phyloP scores from a whole-genome alignment of 2,797 vertebrate genomes.

The Gallinago nigripennis region DNA sequence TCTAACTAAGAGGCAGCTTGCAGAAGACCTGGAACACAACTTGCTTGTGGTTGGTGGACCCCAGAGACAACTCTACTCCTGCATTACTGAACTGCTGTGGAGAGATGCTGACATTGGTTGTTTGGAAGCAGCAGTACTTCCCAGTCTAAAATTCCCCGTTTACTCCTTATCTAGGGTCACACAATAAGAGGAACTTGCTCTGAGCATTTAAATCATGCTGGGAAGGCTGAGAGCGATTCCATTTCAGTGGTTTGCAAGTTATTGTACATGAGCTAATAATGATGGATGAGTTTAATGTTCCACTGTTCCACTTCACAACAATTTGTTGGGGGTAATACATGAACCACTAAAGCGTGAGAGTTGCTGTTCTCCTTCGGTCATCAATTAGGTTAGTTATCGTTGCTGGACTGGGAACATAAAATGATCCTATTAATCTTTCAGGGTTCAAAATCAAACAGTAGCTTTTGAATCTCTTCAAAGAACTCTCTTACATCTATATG shows the following conservation, averaged over 20 bases:
- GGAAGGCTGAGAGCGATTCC: not conserved
- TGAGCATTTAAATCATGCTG: not conserved
- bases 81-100: not conserved
- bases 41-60: not conserved
- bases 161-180: not conserved
- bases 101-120: not conserved
- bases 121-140: not conserved
- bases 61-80: not conserved
- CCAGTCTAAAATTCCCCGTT: not conserved
- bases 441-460: not conserved
- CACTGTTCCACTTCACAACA: not conserved
- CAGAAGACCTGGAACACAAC: not conserved
- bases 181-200: not conserved
- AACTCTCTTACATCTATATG: not conserved
- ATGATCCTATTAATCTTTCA: not conserved
- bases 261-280: not conserved
- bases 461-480: not conserved
- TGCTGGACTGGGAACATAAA: not conserved
- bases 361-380: not conserved
- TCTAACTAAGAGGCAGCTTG: not conserved
- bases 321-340: not conserved
- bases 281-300: not conserved
- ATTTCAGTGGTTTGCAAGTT: not conserved
- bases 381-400: not conserved
- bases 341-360: not conserved